Evolutionary conservation across 2,888 invertebrate genomes (phyloP).

Genomic region (Eupithecia abbreviata): DNA sequence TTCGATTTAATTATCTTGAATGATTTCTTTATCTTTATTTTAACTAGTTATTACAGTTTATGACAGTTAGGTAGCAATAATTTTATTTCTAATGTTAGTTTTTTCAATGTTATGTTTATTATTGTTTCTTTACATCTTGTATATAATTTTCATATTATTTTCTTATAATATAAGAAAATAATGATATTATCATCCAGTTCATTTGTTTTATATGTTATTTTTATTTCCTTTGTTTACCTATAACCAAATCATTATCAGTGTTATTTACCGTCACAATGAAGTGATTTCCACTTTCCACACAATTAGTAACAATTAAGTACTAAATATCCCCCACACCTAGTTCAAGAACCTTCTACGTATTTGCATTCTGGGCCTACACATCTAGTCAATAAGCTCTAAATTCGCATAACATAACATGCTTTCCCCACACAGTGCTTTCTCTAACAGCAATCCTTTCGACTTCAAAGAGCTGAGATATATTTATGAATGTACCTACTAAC

Average conservation of each 20-base stretch:
- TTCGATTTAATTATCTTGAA: slow-evolving; percentile 78
- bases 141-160: too few species aligned
- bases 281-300: not conserved
- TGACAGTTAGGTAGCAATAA: slow-evolving; percentile 11
- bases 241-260: too few species aligned
- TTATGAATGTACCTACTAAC: slow-evolving; percentile 14
- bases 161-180: too few species aligned
- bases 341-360: not conserved
- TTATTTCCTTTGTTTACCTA: not conserved
- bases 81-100: not conserved
- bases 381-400: slow-evolving; percentile 3
- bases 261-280: not conserved
- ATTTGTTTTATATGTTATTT: not conserved
- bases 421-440: slow-evolving; percentile 30
- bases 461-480: slow-evolving; percentile 38
- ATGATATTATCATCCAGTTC: not conserved
- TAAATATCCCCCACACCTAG: not conserved
- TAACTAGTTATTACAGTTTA: slow-evolving; percentile 37
- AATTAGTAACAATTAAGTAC: not conserved
- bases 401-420: slow-evolving; percentile 22
- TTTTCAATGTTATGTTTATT: slow-evolving; percentile 14
- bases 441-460: slow-evolving; percentile 27
- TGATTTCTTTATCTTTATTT: slow-evolving; percentile 67
- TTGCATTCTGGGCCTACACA: not conserved
- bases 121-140: too few species aligned